Evolutionary conservation across 1,140 invertebrate species (phyloP).

Genomic region (Caenorhabditis inopinata): DNA sequence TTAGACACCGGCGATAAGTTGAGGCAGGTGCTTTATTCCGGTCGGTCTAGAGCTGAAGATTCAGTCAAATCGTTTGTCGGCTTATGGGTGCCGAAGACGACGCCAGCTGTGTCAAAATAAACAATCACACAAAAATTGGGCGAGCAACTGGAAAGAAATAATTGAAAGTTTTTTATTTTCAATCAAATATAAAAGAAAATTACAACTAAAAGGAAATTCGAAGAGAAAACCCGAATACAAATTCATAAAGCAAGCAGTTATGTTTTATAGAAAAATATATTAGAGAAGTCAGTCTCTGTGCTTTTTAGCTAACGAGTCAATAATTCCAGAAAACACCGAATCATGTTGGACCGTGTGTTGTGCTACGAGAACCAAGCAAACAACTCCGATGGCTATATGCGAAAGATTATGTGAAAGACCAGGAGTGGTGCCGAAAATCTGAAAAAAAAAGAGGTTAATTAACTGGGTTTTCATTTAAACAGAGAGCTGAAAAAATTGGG

Average conservation of each 20-base stretch:
- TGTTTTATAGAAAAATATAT: too few relatives aligned
- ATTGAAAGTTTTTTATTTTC: background rate
- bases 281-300: background rate
- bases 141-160: background rate
- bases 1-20: constrained; percentile 1
- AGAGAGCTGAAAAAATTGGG: too few relatives aligned
- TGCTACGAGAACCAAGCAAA: constrained; percentile 33
- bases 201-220: too few relatives aligned
- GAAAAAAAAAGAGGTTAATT: background rate
- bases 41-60: background rate
- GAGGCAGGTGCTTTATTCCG: background rate
- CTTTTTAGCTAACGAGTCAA: background rate
- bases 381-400: constrained; percentile 44
- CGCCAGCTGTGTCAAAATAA: constrained; percentile 13
- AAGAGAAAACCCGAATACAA: too few relatives aligned
- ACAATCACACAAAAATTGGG: background rate
- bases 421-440: constrained; percentile 41
- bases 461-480: too few relatives aligned
- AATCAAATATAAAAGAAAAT: background rate
- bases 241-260: too few relatives aligned
- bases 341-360: constrained; percentile 20
- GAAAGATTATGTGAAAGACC: constrained; percentile 27
- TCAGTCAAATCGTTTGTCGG: background rate
- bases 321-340: background rate
- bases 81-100: background rate